phyloP scores from a whole-genome alignment of 1,140 invertebrate genomes.

The Sipha flava region DNA sequence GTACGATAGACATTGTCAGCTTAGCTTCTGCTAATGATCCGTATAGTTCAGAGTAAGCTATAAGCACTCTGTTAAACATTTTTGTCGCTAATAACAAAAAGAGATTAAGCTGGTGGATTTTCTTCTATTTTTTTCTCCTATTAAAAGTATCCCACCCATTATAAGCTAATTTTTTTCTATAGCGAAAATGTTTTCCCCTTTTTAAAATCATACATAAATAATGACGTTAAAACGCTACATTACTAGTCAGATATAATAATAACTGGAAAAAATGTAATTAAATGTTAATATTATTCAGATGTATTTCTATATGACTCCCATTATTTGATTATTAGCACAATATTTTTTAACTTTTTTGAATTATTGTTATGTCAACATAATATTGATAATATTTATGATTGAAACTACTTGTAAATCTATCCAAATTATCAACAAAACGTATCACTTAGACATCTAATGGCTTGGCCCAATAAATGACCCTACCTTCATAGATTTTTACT shows the following conservation, averaged over 20 bases:
- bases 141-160: background rate
- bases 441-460: no score
- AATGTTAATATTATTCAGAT: background rate
- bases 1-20: background rate
- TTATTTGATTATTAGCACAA: no score
- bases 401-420: no score
- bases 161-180: background rate
- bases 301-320: no score
- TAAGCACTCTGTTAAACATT: background rate
- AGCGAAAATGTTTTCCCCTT: background rate
- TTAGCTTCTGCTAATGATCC: background rate
- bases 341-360: no score
- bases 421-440: no score
- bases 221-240: background rate
- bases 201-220: background rate
- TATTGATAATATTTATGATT: no score
- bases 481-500: no score
- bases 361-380: no score
- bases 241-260: background rate
- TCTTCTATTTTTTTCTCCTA: background rate
- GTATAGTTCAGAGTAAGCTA: background rate
- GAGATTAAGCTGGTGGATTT: background rate
- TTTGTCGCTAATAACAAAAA: background rate
- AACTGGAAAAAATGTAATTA: background rate
- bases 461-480: no score